These are phyloP conservation scores for Orgyia antiqua DNA, from an alignment of 2,888 invertebrate genomes.

Conservation along the genomic window DNA sequence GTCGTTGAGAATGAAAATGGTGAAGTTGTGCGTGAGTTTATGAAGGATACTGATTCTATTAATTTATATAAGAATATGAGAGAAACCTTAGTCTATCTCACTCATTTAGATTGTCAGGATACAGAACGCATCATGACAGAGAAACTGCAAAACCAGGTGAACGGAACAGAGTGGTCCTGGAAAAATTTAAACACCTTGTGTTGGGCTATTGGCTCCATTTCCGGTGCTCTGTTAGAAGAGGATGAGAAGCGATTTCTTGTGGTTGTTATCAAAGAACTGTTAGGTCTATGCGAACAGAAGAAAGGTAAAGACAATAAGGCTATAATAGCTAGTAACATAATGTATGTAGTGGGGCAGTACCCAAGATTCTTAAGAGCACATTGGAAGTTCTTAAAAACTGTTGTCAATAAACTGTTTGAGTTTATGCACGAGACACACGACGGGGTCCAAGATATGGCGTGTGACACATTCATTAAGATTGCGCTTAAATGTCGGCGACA, in stretches of 20 bases:
- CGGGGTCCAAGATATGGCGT: slow-evolving; percentile 99
- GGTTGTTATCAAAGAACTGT: slow-evolving; percentile 97
- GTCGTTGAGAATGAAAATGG: slow-evolving; percentile 99
- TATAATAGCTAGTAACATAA: slow-evolving; percentile 99
- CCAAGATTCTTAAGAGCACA: slow-evolving; percentile 98
- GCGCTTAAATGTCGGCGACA: slow-evolving; percentile 98
- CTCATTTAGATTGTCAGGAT: slow-evolving; percentile 98
- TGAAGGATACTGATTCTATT: slow-evolving; percentile 99
- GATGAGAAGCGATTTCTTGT: slow-evolving; percentile 99
- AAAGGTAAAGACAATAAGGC: slow-evolving; percentile 99
- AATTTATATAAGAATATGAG: slow-evolving; percentile 99
- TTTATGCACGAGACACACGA: slow-evolving; percentile 99
- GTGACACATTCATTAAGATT: slow-evolving; percentile 99
- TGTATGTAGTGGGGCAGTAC: slow-evolving; percentile 99
- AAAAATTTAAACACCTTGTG: slow-evolving; percentile 99
- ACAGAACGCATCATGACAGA: slow-evolving; percentile 99
- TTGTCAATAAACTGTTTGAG: slow-evolving; percentile 99
- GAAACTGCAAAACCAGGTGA: slow-evolving; percentile 98
- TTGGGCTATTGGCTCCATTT: slow-evolving; percentile 99
- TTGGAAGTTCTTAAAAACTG: slow-evolving; percentile 99
- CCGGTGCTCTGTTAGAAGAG: slow-evolving; percentile 99
- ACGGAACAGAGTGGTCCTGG: slow-evolving; percentile 99
- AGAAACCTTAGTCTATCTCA: slow-evolving; percentile 97
- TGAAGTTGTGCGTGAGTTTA: slow-evolving; percentile 99
- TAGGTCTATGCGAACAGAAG: slow-evolving; percentile 98